These are phyloP conservation scores for Eurystomus glaucurus DNA, from an alignment of 2,797 vertebrate species.

Conservation along the genomic window DNA sequence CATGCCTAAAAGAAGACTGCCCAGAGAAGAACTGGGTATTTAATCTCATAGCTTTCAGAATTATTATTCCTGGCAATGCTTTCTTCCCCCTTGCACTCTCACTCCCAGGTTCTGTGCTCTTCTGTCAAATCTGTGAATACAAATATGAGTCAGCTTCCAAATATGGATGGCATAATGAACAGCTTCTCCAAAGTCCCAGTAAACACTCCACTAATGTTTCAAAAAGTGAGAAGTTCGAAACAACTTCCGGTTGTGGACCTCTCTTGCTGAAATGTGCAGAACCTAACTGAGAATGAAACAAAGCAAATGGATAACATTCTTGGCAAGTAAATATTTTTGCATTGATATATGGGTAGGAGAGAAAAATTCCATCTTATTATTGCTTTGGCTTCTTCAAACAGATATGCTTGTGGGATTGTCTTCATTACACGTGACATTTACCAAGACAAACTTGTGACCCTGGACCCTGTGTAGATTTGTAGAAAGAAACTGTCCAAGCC, in stretches of 20 bases:
- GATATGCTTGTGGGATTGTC: background rate
- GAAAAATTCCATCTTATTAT: background rate
- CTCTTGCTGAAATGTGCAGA: background rate
- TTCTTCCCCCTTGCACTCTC: background rate
- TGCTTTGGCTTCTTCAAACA: background rate
- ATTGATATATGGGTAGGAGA: background rate
- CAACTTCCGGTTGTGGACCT: background rate
- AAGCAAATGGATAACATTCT: background rate
- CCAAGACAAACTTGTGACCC: background rate
- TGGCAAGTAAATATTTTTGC: background rate
- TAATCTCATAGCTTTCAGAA: background rate
- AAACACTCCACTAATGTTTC: background rate
- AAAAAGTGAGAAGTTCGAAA: background rate
- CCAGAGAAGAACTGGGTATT: background rate
- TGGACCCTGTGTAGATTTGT: background rate
- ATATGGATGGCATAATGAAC: background rate
- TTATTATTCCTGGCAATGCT: background rate
- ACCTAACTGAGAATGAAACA: background rate
- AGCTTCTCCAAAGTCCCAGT: background rate
- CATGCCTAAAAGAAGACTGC: background rate
- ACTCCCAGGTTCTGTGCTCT: background rate
- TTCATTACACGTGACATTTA: background rate
- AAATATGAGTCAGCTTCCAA: background rate
- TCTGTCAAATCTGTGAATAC: background rate
- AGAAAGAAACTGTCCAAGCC: conserved; percentile 4